phyloP scores from a whole-genome alignment of 2,888 invertebrate genomes.

The Cremastinae sp. region DNA sequence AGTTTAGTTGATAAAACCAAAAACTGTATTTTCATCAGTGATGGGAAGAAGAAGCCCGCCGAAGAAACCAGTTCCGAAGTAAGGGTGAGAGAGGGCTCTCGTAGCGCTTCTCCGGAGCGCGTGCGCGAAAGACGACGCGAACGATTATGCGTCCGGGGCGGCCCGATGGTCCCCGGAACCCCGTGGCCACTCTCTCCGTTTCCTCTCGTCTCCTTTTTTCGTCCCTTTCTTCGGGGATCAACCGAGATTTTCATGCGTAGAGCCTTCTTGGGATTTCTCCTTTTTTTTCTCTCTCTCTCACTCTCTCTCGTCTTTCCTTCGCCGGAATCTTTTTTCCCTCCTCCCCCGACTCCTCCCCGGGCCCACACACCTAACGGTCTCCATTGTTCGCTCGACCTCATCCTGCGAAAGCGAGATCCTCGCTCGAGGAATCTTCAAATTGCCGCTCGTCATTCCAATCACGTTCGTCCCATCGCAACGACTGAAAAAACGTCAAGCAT shows the following conservation, averaged over 20 bases:
- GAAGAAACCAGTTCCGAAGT: slow-evolving; percentile 55
- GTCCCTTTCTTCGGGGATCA: slow-evolving; percentile 16
- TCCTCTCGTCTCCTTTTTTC: slow-evolving; percentile 27
- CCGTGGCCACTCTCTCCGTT: slow-evolving; percentile 20
- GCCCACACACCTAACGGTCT: slow-evolving; percentile 62
- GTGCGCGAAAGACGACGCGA: slow-evolving; percentile 18
- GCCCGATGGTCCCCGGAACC: slow-evolving; percentile 37
- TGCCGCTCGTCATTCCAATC: slow-evolving; percentile 16
- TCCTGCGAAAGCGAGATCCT: neutral
- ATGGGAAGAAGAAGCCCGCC: slow-evolving; percentile 29
- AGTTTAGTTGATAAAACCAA: too few relatives aligned
- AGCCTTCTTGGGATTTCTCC: slow-evolving; percentile 22
- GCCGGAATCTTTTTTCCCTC: neutral
- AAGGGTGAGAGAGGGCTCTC: slow-evolving; percentile 42
- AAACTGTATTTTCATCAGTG: too few relatives aligned
- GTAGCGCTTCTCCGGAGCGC: slow-evolving; percentile 35
- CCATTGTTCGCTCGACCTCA: slow-evolving; percentile 59
- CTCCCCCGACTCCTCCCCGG: slow-evolving; percentile 9
- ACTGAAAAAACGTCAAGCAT: neutral
- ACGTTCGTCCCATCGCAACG: neutral
- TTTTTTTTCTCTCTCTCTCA: slow-evolving; percentile 14
- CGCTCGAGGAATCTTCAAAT: neutral
- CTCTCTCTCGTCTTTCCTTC: neutral
- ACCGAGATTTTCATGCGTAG: slow-evolving; percentile 53
- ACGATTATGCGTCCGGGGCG: slow-evolving; percentile 42